Percentiles rank a stretch among this genome's conserved stretches.
phyloP scores from a whole-genome alignment of 2,797 vertebrate genomes.

The Myotis myotis region DNA sequence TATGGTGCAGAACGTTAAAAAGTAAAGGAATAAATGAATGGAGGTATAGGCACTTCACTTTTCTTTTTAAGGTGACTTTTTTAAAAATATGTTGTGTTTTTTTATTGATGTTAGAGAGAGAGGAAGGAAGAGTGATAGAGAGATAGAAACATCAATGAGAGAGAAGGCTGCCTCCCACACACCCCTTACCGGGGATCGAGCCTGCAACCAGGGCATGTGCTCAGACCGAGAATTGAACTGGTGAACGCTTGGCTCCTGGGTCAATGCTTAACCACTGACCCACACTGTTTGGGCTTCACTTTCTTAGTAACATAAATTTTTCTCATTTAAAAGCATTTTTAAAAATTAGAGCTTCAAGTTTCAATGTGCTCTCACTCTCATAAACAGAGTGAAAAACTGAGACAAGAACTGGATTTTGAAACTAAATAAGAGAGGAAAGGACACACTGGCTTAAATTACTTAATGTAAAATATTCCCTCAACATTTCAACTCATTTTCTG shows the following conservation, averaged over 20 bases:
- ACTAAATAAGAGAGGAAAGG: fast-evolving
- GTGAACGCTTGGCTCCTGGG: too few relatives aligned
- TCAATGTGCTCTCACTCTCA: neutral
- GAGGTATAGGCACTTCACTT: neutral
- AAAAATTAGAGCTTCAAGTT: neutral
- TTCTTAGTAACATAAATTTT: neutral
- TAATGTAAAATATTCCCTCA: neutral
- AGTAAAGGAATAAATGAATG: neutral
- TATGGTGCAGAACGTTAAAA: neutral
- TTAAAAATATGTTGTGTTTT: too few relatives aligned
- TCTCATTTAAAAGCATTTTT: neutral
- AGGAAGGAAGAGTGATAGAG: too few relatives aligned
- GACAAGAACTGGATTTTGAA: neutral
- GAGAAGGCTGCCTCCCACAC: too few relatives aligned
- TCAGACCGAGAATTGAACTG: too few relatives aligned
- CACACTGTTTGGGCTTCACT: neutral
- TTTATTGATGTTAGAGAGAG: too few relatives aligned
- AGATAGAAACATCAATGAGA: too few relatives aligned
- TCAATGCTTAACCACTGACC: too few relatives aligned
- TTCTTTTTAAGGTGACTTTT: neutral
- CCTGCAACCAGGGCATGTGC: too few relatives aligned
- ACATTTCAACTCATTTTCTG: neutral
- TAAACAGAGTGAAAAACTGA: neutral
- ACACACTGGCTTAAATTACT: neutral
- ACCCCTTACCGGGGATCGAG: too few relatives aligned